Evolutionary conservation across 2,797 vertebrate species (phyloP).

Genomic region (Microchirus variegatus): DNA sequence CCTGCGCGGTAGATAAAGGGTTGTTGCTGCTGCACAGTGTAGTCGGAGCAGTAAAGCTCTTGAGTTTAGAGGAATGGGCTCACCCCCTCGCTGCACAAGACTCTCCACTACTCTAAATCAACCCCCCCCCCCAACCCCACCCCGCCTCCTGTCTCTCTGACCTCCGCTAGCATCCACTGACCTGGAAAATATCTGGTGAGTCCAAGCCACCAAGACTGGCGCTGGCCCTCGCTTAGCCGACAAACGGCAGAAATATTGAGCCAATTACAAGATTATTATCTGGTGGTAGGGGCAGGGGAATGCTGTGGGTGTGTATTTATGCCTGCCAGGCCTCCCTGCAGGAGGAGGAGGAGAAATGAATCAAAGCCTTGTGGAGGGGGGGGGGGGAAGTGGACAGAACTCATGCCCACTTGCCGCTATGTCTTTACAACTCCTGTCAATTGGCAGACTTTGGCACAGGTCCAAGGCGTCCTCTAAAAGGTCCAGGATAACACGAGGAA

Average conservation of each 20-base stretch:
- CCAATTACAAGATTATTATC: conserved; percentile 85
- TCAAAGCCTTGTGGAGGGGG: conserved; percentile 60
- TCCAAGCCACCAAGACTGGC: conserved; percentile 48
- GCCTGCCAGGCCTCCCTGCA: conserved; percentile 66
- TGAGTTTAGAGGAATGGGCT: conserved; percentile 40
- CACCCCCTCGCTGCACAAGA: conserved; percentile 48
- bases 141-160: conserved; percentile 55
- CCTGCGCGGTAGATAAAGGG: conserved; percentile 45
- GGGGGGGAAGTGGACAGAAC: conserved; percentile 41
- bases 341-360: conserved; percentile 59
- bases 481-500: conserved; percentile 41
- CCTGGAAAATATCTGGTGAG: conserved; percentile 77
- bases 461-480: conserved; percentile 41
- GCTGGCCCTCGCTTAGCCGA: conserved; percentile 52
- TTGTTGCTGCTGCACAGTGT: conserved; percentile 26
- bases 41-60: conserved; percentile 54
- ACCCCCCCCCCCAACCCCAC: conserved; percentile 6
- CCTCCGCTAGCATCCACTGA: conserved; percentile 73
- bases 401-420: conserved; percentile 60
- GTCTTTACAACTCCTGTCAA: conserved; percentile 59
- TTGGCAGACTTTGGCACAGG: conserved; percentile 45
- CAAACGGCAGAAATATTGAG: conserved; percentile 82
- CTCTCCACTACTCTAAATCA: conserved; percentile 75
- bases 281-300: conserved; percentile 58
- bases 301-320: conserved; percentile 69